Conservation (phyloP, 2,113 vertebrate genomes). For the Empidonax alnorum region DNA sequence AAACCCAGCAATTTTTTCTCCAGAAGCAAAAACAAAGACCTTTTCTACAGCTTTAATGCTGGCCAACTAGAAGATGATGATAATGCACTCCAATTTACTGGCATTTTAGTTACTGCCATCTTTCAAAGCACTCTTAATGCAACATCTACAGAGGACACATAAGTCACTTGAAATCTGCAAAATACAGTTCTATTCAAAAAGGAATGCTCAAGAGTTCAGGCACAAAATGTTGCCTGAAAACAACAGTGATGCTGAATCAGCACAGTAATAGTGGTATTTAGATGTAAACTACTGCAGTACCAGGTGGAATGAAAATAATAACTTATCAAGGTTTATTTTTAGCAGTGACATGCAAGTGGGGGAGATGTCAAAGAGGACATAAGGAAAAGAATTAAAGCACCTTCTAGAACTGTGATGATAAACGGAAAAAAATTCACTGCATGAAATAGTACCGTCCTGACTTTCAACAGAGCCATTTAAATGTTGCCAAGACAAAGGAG, state of each 20-base stretch:
- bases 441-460: not conserved
- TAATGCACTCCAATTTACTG: not conserved
- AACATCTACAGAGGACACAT: not conserved
- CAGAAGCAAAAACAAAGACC: not conserved
- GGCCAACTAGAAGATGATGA: not conserved
- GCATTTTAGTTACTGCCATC: not conserved
- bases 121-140: not conserved
- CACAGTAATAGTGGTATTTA: not conserved
- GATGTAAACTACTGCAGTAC: not conserved
- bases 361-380: not conserved
- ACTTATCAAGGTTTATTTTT: constrained; percentile 5
- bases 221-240: not conserved
- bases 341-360: not conserved
- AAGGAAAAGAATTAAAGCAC: not conserved
- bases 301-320: not conserved
- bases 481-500: not conserved
- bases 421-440: not conserved
- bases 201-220: not conserved
- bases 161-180: not conserved
- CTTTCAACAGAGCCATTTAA: not conserved
- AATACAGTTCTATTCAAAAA: not conserved
- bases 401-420: not conserved
- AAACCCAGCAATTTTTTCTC: not conserved
- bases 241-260: not conserved
- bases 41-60: not conserved